Percentiles rank a stretch among this genome's conserved stretches.
Evolutionary conservation across 2,113 vertebrate species (phyloP).

Genomic region (Myanophis thanlyinensis): DNA sequence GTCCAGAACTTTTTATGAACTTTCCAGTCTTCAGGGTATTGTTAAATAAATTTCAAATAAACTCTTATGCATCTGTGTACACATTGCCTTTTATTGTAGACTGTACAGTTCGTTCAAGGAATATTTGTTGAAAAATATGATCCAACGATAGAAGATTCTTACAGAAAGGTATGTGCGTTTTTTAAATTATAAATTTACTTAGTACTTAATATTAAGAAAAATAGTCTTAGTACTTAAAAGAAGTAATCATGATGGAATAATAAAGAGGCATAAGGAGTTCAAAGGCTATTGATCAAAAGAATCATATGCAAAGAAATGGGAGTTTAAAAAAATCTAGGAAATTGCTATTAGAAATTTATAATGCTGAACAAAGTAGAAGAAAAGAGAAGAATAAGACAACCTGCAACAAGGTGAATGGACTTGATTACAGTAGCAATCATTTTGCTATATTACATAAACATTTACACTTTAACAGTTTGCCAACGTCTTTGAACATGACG

Average conservation of each 20-base stretch:
- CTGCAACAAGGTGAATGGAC: neutral
- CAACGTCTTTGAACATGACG: constrained; percentile 13
- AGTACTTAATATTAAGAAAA: neutral
- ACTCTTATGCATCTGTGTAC: constrained; percentile 7
- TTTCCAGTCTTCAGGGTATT: neutral
- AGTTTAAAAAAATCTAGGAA: neutral
- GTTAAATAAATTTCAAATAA: constrained; percentile 7
- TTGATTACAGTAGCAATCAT: neutral
- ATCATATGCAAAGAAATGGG: neutral
- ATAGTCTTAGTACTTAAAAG: neutral
- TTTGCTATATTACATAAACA: constrained; percentile 12
- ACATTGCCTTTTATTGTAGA: constrained; percentile 68
- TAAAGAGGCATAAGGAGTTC: neutral
- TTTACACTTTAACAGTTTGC: neutral
- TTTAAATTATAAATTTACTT: neutral
- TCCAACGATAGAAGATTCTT: constrained; percentile 86
- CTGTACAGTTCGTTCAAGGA: constrained; percentile 86
- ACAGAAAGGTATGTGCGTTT: constrained; percentile 76
- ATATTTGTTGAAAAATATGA: constrained; percentile 89
- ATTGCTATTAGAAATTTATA: neutral
- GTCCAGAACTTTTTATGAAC: neutral
- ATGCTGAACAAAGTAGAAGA: neutral
- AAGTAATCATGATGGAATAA: neutral
- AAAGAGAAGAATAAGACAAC: neutral
- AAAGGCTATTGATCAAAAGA: neutral